A percentile compares a stretch with the other conserved stretches of the same genome.
Conservation (phyloP, 2,113 vertebrate genomes). For the Vulpes ferrilata region DNA sequence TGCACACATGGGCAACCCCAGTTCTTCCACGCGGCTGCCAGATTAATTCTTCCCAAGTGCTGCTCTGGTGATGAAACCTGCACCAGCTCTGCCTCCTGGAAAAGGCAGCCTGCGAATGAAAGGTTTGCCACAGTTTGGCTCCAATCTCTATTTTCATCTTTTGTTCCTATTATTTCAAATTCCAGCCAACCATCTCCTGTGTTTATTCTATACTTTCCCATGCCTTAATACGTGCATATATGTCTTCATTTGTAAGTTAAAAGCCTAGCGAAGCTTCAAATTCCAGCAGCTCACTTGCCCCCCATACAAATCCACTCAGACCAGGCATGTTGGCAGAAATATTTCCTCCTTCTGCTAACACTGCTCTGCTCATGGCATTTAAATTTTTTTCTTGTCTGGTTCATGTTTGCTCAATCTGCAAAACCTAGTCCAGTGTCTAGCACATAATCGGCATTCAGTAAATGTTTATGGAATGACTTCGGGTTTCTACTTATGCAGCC, state of each 20-base stretch:
- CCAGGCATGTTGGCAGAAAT: neutral
- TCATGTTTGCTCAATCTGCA: constrained; percentile 8
- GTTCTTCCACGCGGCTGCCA: constrained; percentile 7
- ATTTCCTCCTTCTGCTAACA: neutral
- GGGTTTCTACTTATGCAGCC: neutral
- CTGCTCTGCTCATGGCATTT: neutral
- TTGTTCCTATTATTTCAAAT: constrained; percentile 11
- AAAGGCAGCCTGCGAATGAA: neutral
- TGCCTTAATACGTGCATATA: neutral
- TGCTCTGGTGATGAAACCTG: neutral
- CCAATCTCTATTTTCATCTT: constrained; percentile 13
- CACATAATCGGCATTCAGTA: neutral
- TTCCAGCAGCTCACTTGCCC: neutral
- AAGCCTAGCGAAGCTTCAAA: neutral
- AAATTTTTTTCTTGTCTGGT: neutral
- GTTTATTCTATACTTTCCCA: neutral
- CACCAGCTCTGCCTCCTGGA: neutral
- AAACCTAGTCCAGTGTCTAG: neutral
- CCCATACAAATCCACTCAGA: neutral
- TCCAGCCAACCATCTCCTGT: neutral
- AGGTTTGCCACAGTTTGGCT: neutral
- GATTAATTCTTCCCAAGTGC: neutral
- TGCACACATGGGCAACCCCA: neutral
- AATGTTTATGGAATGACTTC: neutral
- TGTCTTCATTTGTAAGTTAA: neutral